Evolutionary conservation across 2,888 invertebrate genomes (phyloP).

Genomic region (Ennomos quercinarius): DNA sequence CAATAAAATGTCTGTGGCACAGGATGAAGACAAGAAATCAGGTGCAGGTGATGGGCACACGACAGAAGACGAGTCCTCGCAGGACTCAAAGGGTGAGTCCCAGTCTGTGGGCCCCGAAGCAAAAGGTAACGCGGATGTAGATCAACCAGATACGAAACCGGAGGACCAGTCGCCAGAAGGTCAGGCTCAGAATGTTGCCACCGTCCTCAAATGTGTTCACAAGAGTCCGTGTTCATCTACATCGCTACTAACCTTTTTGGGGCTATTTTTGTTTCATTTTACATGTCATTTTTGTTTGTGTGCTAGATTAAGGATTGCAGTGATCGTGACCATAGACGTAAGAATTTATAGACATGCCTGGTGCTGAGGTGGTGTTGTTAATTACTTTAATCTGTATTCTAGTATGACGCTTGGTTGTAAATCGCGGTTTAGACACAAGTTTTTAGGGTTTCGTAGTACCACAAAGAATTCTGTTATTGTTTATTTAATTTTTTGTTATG

Average conservation of each 20-base stretch:
- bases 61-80: conserved; percentile 83
- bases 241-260: conserved; percentile 72
- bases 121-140: conserved; percentile 78
- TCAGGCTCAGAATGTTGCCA: conserved; percentile 53
- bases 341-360: too few relatives aligned
- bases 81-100: conserved; percentile 83
- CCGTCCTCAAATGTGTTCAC: conserved; percentile 47
- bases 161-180: conserved; percentile 56
- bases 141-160: conserved; percentile 63
- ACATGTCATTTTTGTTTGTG: conserved; percentile 15
- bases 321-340: too few relatives aligned
- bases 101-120: conserved; percentile 51
- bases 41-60: conserved; percentile 77
- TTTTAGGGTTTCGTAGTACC: too few relatives aligned
- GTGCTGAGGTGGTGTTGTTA: too few relatives aligned
- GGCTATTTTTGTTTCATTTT: conserved; percentile 44
- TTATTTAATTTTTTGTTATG: too few relatives aligned
- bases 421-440: too few relatives aligned
- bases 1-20: conserved; percentile 27
- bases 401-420: too few relatives aligned
- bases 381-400: too few relatives aligned
- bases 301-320: not conserved
- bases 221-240: conserved; percentile 68
- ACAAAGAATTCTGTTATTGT: too few relatives aligned
- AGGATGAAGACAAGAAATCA: conserved; percentile 85